Evolutionary conservation across 2,888 invertebrate species (phyloP).

Genomic region (Cryptosula pallasiana): DNA sequence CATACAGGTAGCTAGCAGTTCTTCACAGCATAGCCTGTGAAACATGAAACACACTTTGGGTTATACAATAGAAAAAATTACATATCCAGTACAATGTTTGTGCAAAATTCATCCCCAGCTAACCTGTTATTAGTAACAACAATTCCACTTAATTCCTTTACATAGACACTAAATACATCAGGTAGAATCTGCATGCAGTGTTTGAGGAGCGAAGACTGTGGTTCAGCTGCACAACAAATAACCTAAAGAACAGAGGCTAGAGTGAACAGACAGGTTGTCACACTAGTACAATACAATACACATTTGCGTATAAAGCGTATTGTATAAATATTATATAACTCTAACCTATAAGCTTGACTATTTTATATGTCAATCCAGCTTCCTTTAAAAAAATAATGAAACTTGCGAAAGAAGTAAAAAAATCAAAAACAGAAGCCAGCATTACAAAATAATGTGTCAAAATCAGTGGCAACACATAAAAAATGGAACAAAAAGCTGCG

Average conservation of each 20-base stretch:
- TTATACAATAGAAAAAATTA: not conserved
- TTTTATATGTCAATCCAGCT: too few species aligned
- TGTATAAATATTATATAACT: too few species aligned
- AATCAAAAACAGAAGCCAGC: too few species aligned
- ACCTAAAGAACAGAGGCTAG: not conserved
- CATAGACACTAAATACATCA: conserved; percentile 10
- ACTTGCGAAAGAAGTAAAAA: too few species aligned
- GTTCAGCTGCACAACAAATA: conserved; percentile 6
- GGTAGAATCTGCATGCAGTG: conserved; percentile 19
- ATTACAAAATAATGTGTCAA: too few species aligned
- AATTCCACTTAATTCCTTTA: not conserved
- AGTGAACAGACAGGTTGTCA: too few species aligned
- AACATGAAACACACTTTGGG: not conserved
- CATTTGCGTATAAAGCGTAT: too few species aligned
- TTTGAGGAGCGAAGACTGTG: not conserved
- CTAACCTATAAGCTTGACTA: too few species aligned
- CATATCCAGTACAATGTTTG: not conserved
- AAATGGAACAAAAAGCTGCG: too few species aligned
- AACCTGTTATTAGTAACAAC: conserved; percentile 5
- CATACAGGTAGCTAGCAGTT: conserved; percentile 32
- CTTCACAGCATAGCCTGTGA: conserved; percentile 32
- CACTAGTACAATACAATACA: too few species aligned
- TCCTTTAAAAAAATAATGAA: too few species aligned
- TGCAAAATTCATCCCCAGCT: not conserved
- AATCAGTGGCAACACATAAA: too few species aligned